Conservation (phyloP, 2,797 vertebrate species). For the Clarias platycephalus region DNA sequence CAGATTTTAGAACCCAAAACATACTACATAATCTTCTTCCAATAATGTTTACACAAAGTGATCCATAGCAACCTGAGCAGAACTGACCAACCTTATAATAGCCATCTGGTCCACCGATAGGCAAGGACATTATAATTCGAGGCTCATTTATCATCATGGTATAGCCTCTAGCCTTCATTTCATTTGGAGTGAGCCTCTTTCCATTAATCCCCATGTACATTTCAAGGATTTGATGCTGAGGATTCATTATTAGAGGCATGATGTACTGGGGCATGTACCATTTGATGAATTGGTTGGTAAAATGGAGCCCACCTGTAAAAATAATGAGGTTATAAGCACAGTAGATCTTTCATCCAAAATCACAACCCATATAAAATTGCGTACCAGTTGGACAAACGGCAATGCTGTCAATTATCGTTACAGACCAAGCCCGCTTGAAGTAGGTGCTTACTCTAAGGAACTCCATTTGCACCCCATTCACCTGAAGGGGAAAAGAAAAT, state of each 20-base stretch:
- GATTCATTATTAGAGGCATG: constrained; percentile 61
- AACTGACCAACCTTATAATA: constrained; percentile 79
- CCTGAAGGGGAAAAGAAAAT: constrained; percentile 57
- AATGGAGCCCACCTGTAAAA: constrained; percentile 75
- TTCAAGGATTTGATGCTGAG: constrained; percentile 62
- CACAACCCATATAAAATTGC: background rate
- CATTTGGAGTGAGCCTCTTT: constrained; percentile 65
- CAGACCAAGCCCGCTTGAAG: constrained; percentile 70
- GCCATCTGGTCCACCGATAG: constrained; percentile 80
- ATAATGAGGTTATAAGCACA: background rate
- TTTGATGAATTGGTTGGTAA: constrained; percentile 68
- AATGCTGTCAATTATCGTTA: constrained; percentile 70
- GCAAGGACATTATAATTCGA: constrained; percentile 73
- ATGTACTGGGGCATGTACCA: constrained; percentile 81
- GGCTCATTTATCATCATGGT: constrained; percentile 61
- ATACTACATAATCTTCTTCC: background rate
- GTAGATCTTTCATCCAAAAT: too few species aligned
- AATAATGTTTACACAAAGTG: background rate
- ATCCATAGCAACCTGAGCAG: background rate
- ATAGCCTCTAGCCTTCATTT: constrained; percentile 73
- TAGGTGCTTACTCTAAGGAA: constrained; percentile 74
- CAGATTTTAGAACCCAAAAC: too few species aligned
- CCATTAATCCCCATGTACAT: constrained; percentile 80
- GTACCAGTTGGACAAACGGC: constrained; percentile 69
- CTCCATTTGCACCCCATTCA: constrained; percentile 76